Evolutionary conservation across 2,797 vertebrate genomes (phyloP).

Genomic region (Macroramphosus scolopax): DNA sequence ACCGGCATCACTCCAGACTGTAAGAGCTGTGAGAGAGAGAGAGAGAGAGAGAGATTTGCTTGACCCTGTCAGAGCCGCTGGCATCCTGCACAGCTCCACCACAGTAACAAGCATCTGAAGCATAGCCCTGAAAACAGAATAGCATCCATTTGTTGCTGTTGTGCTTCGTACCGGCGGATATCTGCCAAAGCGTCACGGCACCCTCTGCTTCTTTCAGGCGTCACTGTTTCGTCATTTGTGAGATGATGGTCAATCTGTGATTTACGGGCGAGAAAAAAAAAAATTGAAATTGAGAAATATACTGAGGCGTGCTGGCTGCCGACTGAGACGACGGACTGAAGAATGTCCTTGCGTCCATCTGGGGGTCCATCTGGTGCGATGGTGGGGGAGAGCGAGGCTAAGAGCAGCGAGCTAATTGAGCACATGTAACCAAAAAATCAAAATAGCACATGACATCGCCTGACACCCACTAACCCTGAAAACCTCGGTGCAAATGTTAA

Average conservation of each 20-base stretch:
- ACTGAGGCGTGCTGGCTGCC: slow-evolving; percentile 44
- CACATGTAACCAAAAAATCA: slow-evolving; percentile 28
- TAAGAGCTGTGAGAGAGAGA: slow-evolving; percentile 21
- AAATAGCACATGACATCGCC: slow-evolving; percentile 36
- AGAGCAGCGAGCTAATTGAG: slow-evolving; percentile 45
- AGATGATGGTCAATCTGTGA: slow-evolving; percentile 47
- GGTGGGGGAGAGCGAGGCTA: slow-evolving; percentile 32
- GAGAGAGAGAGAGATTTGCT: slow-evolving; percentile 34
- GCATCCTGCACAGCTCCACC: slow-evolving; percentile 41
- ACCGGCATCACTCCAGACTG: slow-evolving; percentile 34
- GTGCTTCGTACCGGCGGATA: slow-evolving; percentile 32
- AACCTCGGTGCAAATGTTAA: slow-evolving; percentile 6
- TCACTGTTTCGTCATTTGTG: slow-evolving; percentile 49
- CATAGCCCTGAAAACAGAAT: slow-evolving; percentile 38
- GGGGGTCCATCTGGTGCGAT: slow-evolving; percentile 76
- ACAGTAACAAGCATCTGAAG: slow-evolving; percentile 59
- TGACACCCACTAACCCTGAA: slow-evolving; percentile 21
- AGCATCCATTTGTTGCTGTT: slow-evolving; percentile 32
- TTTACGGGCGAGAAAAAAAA: slow-evolving; percentile 61
- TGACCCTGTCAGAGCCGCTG: slow-evolving; percentile 52
- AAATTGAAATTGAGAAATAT: too few species aligned
- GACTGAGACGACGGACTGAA: slow-evolving; percentile 63
- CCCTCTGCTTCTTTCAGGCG: slow-evolving; percentile 34
- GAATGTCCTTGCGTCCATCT: slow-evolving; percentile 75
- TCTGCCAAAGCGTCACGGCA: slow-evolving; percentile 30